phyloP scores from a whole-genome alignment of 1,140 invertebrate genomes.

The Macrosteles quadrilineatus region DNA sequence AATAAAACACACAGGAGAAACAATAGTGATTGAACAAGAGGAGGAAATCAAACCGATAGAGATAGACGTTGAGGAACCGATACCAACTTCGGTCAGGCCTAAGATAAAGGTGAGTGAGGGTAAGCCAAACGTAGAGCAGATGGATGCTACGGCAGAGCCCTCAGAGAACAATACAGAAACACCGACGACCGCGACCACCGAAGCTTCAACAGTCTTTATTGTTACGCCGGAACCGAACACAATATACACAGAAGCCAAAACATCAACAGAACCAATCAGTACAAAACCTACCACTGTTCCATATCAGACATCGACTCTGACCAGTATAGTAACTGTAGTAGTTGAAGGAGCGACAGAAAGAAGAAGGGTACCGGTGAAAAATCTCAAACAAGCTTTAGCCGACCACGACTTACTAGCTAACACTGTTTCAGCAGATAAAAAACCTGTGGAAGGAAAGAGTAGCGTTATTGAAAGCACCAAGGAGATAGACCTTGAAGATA shows the following conservation, averaged over 20 bases:
- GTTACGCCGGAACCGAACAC: conserved; percentile 10
- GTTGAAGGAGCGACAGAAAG: conserved; percentile 44
- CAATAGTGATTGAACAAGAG: conserved; percentile 13
- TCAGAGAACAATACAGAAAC: not conserved
- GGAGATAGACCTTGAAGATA: not conserved
- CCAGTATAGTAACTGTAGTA: conserved; percentile 43
- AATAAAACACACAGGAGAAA: conserved; percentile 16
- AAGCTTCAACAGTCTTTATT: conserved; percentile 27
- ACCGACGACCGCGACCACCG: conserved; percentile 20
- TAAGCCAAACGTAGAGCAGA: not conserved
- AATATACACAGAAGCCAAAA: not conserved
- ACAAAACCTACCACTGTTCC: conserved; percentile 28
- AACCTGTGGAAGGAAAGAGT: not conserved
- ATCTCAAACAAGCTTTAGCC: conserved; percentile 38
- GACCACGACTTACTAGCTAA: conserved; percentile 31
- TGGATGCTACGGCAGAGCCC: not conserved
- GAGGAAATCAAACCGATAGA: conserved; percentile 11
- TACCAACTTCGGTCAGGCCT: conserved; percentile 33
- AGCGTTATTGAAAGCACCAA: not conserved
- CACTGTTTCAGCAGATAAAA: conserved; percentile 1
- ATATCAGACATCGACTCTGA: conserved; percentile 39
- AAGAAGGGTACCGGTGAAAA: conserved; percentile 40
- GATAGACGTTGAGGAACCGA: conserved; percentile 18
- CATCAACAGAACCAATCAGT: conserved; percentile 8
- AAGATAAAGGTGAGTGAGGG: conserved; percentile 42